Percentiles rank a stretch among this genome's conserved stretches.
Evolutionary conservation across 2,113 vertebrate species (phyloP).

Genomic region (Toxostoma redivivum): DNA sequence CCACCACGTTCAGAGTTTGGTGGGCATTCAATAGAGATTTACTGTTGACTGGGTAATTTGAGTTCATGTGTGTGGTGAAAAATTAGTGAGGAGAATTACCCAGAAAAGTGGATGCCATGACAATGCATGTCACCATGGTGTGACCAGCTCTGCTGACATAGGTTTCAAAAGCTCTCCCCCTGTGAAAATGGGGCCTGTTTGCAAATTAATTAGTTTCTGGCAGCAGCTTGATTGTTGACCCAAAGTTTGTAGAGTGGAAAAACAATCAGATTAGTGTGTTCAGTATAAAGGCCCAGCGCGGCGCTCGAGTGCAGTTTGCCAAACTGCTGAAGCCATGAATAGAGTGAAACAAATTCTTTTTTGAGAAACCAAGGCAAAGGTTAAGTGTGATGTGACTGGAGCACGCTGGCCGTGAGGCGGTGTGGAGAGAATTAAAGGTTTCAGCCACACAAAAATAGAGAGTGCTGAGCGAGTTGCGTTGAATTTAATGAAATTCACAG

Average conservation of each 20-base stretch:
- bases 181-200: slow-evolving; percentile 81
- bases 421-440: slow-evolving; percentile 54
- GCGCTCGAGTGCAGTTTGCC: slow-evolving; percentile 73
- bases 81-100: slow-evolving; percentile 75
- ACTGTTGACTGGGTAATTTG: slow-evolving; percentile 74
- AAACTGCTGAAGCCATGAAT: slow-evolving; percentile 72
- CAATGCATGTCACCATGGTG: slow-evolving; percentile 76
- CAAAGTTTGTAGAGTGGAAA: slow-evolving; percentile 81
- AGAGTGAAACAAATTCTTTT: slow-evolving; percentile 76
- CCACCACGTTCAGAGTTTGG: slow-evolving; percentile 51
- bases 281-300: slow-evolving; percentile 71
- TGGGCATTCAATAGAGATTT: slow-evolving; percentile 70
- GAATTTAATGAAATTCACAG: slow-evolving; percentile 59
- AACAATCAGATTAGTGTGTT: slow-evolving; percentile 84
- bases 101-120: slow-evolving; percentile 71
- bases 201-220: slow-evolving; percentile 87
- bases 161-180: slow-evolving; percentile 78
- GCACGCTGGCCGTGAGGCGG: slow-evolving; percentile 5
- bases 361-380: slow-evolving; percentile 76
- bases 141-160: slow-evolving; percentile 74
- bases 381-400: slow-evolving; percentile 82
- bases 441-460: slow-evolving; percentile 57
- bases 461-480: slow-evolving; percentile 26
- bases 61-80: slow-evolving; percentile 74
- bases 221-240: slow-evolving; percentile 82